A percentile compares a stretch with the other conserved stretches of the same genome.
Evolutionary conservation across 2,888 invertebrate genomes (phyloP).

Genomic region (Onthophagus sagittarius): DNA sequence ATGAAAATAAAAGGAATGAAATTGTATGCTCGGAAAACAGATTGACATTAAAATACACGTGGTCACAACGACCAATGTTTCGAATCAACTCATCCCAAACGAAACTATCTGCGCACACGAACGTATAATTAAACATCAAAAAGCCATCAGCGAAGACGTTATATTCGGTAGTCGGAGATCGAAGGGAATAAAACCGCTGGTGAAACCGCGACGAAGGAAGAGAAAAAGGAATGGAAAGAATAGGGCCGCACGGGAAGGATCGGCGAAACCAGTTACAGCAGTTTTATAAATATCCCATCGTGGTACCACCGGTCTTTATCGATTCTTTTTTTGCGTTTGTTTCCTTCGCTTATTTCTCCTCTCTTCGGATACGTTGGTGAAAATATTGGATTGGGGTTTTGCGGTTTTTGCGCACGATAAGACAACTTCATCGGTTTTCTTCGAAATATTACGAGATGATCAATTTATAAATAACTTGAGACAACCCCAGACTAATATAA

Average conservation of each 20-base stretch:
- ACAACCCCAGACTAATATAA: too few relatives aligned
- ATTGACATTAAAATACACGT: background rate
- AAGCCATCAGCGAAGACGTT: constrained; percentile 39
- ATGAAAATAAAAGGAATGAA: background rate
- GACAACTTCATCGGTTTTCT: background rate
- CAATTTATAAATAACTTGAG: background rate
- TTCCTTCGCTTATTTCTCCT: background rate
- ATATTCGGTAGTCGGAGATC: constrained; percentile 24
- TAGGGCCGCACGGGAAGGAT: background rate
- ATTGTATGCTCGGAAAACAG: background rate
- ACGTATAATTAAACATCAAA: constrained; percentile 43
- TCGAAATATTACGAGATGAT: background rate
- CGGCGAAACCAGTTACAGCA: constrained; percentile 12
- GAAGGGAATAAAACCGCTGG: background rate
- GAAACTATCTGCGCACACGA: constrained; percentile 34
- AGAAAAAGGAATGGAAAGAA: constrained; percentile 2
- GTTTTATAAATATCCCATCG: constrained; percentile 12
- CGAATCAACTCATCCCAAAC: background rate
- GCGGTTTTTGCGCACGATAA: background rate
- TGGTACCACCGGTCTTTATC: constrained; percentile 5
- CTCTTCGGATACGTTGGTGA: background rate
- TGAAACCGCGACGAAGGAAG: background rate
- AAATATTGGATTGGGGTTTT: background rate
- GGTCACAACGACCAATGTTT: background rate
- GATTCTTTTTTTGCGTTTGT: constrained; percentile 5